phyloP scores from a whole-genome alignment of 1,140 invertebrate genomes.

The Arion vulgaris region DNA sequence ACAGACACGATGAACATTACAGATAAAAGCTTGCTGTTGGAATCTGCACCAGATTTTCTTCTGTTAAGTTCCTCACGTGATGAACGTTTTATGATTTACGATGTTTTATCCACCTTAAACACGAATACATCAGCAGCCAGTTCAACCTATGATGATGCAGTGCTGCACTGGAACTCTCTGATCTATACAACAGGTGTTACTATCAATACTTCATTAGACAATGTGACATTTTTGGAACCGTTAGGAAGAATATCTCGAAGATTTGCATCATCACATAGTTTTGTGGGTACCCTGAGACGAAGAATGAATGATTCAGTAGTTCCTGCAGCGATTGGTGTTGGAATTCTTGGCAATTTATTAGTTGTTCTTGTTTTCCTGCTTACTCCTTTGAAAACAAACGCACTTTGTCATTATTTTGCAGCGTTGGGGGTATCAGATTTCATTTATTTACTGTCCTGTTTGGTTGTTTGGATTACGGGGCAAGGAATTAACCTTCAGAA shows the following conservation, averaged over 20 bases:
- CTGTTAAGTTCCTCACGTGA: background rate
- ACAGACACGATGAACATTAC: no score
- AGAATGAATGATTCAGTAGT: constrained; percentile 36
- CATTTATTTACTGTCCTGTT: constrained; percentile 37
- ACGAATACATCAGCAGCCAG: background rate
- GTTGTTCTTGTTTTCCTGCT: constrained; percentile 38
- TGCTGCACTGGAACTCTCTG: background rate
- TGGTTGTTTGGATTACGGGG: constrained; percentile 41
- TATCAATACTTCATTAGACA: background rate
- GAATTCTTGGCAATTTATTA: constrained; percentile 40
- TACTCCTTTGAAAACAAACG: constrained; percentile 36
- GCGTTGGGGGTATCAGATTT: constrained; percentile 46
- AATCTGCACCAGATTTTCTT: no score
- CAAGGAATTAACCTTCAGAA: constrained; percentile 43
- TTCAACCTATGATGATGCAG: background rate
- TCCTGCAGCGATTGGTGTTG: constrained; percentile 38
- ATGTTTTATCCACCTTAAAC: background rate
- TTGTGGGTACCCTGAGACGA: background rate
- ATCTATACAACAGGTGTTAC: background rate
- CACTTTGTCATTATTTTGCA: constrained; percentile 49
- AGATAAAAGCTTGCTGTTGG: no score
- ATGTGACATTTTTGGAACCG: background rate
- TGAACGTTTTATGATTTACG: background rate
- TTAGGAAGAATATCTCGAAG: background rate
- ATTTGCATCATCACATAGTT: background rate